Percentiles rank a stretch among this genome's conserved stretches.
phyloP scores from a whole-genome alignment of 2,113 vertebrate genomes.

The Indicator indicator region DNA sequence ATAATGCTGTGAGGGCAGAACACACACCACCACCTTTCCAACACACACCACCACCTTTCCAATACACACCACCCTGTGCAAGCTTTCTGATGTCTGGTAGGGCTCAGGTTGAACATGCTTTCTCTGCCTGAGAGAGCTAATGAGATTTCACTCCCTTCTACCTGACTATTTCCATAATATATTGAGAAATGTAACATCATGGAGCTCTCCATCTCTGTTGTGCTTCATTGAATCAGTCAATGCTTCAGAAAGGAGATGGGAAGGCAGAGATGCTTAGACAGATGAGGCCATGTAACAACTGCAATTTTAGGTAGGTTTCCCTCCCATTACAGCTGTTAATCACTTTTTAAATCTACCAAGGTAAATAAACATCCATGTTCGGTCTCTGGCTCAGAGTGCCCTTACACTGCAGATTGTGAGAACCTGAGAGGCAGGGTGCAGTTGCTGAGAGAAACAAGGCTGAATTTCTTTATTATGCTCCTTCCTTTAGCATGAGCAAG shows the following conservation, averaged over 20 bases:
- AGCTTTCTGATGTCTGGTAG: not conserved
- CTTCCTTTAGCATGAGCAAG: not conserved
- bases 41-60: not conserved
- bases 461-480: not conserved
- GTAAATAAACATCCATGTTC: not conserved
- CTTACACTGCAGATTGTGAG: not conserved
- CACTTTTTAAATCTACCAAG: not conserved
- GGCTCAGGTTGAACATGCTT: not conserved
- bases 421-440: not conserved
- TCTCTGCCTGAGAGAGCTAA: not conserved
- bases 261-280: not conserved
- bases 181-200: not conserved
- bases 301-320: not conserved
- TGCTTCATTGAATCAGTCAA: not conserved
- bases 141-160: not conserved
- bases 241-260: not conserved
- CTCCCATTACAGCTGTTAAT: not conserved
- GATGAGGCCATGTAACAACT: not conserved
- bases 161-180: not conserved
- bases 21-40: not conserved
- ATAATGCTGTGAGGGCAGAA: not conserved
- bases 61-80: not conserved
- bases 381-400: not conserved
- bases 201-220: not conserved
- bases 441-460: not conserved